Evolutionary conservation across 30 jellyfish, hydroid and myxozoan species (phyloP), one percentile per base, ranked within the genome.

Genomic region (Mastigias papua): DNA sequence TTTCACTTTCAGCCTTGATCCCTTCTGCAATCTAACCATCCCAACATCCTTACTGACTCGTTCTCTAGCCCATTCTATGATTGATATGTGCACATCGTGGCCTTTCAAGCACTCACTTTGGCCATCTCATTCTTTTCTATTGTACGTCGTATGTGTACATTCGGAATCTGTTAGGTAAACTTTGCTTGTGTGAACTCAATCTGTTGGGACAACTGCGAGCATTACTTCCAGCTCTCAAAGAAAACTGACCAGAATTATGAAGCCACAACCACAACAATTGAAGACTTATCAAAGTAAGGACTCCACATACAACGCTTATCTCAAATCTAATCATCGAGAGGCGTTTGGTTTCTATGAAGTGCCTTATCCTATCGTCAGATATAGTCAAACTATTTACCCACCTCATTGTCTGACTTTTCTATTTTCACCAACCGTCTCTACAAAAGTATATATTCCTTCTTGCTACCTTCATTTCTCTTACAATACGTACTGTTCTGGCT

Each of bases 61-160:
- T 63, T 63, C 7, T 10, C 3, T 63, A 63, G 5, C 8, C 42
- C 74, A 63, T 27, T 5, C 42, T 63, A 42, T 8, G 37, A 22
- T 1, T 8, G 37, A 22, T 1, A 27, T 63, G 37, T 1, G 42
- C 4, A 57, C 23, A 23, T 17, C 30, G 19, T 32, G 10, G 20
- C 2, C 46, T 34, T 72, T n/a, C 67, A 27, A 21, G 25, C 42
- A 35, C 31, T n/a, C 68, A 35, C 31, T 61, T 48, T 34, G 81
- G 16, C 90, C 46, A 35, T 77, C 61, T 23, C n/a, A 34, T 80
- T 63, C 69, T 27, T 11, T 69, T 65, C 35, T 69, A 61, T 64
- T 64, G 90, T 37, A 28, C 33, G 17, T 15, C 34, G 69, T 80
- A 81, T 80, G 90, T 64, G 90, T 75, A 80, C 65, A 80, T 78